Conservation (phyloP, 2,888 invertebrate genomes). For the Trachelus stipa region DNA sequence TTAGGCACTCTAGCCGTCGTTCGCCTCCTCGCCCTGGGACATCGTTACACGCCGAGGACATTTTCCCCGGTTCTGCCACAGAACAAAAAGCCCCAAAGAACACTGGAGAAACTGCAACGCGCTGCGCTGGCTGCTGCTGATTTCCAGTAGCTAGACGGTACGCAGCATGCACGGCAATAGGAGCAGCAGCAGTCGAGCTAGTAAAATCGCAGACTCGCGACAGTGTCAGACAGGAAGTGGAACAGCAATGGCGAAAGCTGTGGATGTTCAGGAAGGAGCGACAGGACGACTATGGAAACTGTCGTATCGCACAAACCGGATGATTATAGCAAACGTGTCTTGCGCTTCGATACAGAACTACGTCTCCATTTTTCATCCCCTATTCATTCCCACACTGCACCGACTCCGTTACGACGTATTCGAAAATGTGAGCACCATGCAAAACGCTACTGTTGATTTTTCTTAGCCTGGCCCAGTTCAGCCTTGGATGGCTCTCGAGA, state of each 20-base stretch:
- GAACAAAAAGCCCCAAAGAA: neutral
- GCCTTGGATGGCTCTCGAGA: neutral
- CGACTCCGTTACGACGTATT: neutral
- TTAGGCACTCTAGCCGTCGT: constrained; percentile 48
- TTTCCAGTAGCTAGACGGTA: neutral
- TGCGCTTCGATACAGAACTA: neutral
- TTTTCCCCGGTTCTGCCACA: neutral
- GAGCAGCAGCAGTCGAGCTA: neutral
- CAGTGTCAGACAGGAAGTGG: neutral
- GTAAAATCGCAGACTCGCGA: neutral
- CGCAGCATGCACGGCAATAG: neutral
- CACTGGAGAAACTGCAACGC: neutral
- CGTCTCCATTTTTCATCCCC: neutral
- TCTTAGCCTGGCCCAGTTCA: neutral
- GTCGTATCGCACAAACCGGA: constrained; percentile 33
- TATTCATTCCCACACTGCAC: neutral
- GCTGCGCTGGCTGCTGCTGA: neutral
- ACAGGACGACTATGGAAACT: constrained; percentile 26
- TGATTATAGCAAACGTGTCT: constrained; percentile 47
- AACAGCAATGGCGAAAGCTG: neutral
- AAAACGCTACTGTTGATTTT: neutral
- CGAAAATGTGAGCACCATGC: neutral
- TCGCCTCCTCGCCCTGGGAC: constrained; percentile 49
- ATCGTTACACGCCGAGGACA: constrained; percentile 49
- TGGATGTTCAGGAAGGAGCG: constrained; percentile 18